phyloP scores from a whole-genome alignment of 2,888 invertebrate species.

The Chrysomela aeneicollis region DNA sequence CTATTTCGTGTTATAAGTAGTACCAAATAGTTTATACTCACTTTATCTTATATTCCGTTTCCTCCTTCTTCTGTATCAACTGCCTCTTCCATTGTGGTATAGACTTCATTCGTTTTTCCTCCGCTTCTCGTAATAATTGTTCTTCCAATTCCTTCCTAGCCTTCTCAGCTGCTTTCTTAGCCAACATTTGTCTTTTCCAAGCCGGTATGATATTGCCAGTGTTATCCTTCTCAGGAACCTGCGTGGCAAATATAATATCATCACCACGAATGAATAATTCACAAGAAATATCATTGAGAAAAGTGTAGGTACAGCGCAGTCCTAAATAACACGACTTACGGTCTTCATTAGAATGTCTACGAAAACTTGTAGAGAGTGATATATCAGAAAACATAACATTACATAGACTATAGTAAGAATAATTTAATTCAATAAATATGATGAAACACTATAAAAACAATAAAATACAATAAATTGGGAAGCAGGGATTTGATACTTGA shows the following conservation, averaged over 20 bases:
- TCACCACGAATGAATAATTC: neutral
- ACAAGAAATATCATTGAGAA: no score
- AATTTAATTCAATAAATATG: no score
- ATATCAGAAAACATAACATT: no score
- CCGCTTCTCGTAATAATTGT: constrained; percentile 82
- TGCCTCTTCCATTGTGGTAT: constrained; percentile 96
- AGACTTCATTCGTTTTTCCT: constrained; percentile 82
- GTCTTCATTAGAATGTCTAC: no score
- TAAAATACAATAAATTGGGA: no score
- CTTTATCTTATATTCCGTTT: constrained; percentile 79
- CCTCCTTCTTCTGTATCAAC: constrained; percentile 82
- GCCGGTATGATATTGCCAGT: constrained; percentile 90
- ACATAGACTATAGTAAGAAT: no score
- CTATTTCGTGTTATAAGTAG: neutral
- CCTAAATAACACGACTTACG: no score
- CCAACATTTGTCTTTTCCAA: constrained; percentile 96
- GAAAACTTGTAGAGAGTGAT: no score
- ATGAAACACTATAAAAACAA: no score
- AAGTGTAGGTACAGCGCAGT: no score
- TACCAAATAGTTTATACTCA: no score
- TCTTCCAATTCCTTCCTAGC: constrained; percentile 91
- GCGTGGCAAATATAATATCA: constrained; percentile 50
- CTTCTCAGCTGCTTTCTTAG: constrained; percentile 92
- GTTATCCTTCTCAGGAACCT: constrained; percentile 90
- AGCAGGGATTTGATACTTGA: no score